phyloP scores from a whole-genome alignment of 2,797 vertebrate species.

The Sebastes miniatus region DNA sequence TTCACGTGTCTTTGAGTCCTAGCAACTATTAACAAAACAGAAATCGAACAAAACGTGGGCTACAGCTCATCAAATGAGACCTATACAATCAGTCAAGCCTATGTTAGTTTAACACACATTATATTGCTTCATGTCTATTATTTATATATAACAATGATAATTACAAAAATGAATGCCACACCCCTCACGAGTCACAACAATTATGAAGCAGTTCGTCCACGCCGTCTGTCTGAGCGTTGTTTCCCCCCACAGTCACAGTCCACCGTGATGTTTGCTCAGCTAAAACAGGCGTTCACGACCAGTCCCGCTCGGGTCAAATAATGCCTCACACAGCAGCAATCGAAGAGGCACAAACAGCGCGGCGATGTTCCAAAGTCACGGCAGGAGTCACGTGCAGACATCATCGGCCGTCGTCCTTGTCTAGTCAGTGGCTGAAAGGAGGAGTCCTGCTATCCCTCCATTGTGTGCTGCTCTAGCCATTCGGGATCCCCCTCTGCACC shows the following conservation, averaged over 20 bases:
- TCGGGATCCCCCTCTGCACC: neutral
- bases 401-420: neutral
- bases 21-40: conserved; percentile 61
- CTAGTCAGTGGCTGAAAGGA: conserved; percentile 14
- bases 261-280: neutral
- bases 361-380: neutral
- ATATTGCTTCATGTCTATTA: neutral
- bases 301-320: neutral
- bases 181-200: neutral
- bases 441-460: neutral
- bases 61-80: conserved; percentile 19
- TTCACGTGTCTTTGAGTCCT: conserved; percentile 72
- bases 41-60: conserved; percentile 44
- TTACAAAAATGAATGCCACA: neutral
- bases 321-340: neutral
- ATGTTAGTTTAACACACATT: neutral
- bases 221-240: neutral
- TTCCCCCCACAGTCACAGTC: conserved; percentile 11
- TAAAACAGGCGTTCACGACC: neutral
- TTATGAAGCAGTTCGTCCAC: neutral
- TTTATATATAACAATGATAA: neutral
- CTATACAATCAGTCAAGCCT: conserved; percentile 15
- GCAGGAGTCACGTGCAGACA: conserved; percentile 1
- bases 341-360: neutral
- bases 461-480: neutral